Percentiles rank a stretch among this genome's conserved stretches.
phyloP scores from a whole-genome alignment of 2,113 vertebrate species.

The Penelope pileata region DNA sequence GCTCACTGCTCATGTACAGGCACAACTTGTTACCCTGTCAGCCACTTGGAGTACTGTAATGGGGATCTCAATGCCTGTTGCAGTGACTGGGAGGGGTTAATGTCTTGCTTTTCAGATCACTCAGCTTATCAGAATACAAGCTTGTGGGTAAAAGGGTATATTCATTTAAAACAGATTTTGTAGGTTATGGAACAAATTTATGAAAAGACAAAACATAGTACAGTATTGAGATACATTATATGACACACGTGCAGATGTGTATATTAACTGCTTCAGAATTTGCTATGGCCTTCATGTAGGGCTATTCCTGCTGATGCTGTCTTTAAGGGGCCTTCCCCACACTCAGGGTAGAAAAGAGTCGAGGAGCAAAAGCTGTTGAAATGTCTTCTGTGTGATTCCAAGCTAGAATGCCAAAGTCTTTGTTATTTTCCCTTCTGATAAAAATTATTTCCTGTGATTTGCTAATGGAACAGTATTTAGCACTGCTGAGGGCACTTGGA shows the following conservation, averaged over 20 bases:
- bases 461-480: neutral
- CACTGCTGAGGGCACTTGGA: neutral
- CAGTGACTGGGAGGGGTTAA: neutral
- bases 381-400: neutral
- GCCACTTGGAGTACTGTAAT: neutral
- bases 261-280: neutral
- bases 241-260: neutral
- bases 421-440: neutral
- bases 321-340: neutral
- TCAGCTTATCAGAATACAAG: neutral
- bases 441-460: neutral
- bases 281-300: neutral
- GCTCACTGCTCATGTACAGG: neutral
- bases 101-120: neutral
- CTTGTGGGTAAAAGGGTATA: neutral
- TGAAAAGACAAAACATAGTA: neutral
- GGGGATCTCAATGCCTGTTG: neutral
- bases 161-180: neutral
- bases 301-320: neutral
- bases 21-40: neutral
- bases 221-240: neutral
- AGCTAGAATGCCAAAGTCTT: neutral
- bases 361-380: neutral
- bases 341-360: neutral
- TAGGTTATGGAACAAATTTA: neutral